A percentile compares a stretch with the other conserved stretches of the same genome.
phyloP scores from a whole-genome alignment of 2,113 vertebrate species.

The Stictonetta naevosa region DNA sequence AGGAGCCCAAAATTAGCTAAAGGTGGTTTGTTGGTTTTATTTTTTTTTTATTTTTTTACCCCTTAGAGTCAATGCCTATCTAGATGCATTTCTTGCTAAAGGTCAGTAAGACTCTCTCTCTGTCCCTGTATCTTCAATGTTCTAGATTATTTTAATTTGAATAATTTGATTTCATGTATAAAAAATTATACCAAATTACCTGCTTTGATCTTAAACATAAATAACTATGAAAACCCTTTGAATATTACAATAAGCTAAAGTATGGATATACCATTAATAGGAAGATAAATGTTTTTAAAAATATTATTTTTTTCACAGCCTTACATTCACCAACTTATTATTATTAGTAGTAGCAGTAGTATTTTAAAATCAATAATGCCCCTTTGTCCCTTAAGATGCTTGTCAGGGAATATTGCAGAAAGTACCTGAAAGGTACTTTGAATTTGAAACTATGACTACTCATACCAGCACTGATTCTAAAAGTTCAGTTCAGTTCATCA shows the following conservation, averaged over 20 bases:
- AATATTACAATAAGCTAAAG: background rate
- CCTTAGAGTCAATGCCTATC: background rate
- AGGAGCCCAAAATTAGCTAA: background rate
- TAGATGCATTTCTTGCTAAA: background rate
- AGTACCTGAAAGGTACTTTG: background rate
- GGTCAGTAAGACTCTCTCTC: background rate
- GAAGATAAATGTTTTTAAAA: background rate
- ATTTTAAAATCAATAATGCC: background rate
- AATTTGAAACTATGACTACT: background rate
- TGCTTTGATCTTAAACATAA: background rate
- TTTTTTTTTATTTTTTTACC: too few relatives aligned
- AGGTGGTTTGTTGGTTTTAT: background rate
- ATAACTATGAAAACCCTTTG: background rate
- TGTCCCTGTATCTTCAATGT: background rate
- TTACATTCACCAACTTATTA: background rate
- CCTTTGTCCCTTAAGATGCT: background rate
- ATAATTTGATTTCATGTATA: background rate
- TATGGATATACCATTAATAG: background rate
- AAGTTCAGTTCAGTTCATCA: conserved; percentile 2
- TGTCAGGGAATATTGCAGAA: background rate
- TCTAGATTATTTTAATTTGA: background rate
- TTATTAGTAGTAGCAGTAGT: too few relatives aligned
- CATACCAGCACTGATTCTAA: background rate
- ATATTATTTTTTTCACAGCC: background rate
- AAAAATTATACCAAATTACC: background rate